Percentiles rank a stretch among this genome's conserved stretches.
Evolutionary conservation across 2,113 vertebrate species (phyloP).

Genomic region (Beaufortia kweichowensis): DNA sequence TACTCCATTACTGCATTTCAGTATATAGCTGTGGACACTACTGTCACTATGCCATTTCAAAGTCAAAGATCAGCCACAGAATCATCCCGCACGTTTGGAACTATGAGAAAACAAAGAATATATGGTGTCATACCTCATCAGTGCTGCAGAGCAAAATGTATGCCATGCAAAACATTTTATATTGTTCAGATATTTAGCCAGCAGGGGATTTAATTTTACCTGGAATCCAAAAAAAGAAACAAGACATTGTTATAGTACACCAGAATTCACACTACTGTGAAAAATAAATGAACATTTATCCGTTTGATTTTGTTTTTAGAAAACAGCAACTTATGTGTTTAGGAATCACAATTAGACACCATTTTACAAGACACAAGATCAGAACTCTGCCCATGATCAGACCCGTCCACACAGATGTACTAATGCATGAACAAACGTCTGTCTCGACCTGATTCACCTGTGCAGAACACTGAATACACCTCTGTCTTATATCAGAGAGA

Average conservation of each 20-base stretch:
- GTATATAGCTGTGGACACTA: constrained; percentile 44
- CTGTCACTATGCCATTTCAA: background rate
- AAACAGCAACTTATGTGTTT: background rate
- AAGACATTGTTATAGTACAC: background rate
- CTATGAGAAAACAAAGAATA: background rate
- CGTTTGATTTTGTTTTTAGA: no score
- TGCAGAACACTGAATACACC: background rate
- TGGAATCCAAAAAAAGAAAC: background rate
- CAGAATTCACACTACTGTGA: no score
- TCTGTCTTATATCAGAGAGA: background rate
- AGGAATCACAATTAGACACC: background rate
- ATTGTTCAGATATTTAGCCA: background rate
- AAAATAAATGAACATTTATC: no score
- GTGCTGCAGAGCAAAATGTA: no score
- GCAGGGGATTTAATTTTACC: background rate
- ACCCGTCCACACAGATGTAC: no score
- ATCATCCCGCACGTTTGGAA: background rate
- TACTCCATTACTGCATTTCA: constrained; percentile 32
- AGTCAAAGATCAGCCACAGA: background rate
- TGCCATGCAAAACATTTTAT: background rate
- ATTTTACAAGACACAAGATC: no score
- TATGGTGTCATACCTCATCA: no score
- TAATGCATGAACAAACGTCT: background rate
- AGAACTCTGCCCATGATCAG: background rate
- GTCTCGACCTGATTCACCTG: background rate